Base-by-base conservation (phyloP, 2,888 invertebrate species). In the Anodontia alba region DNA sequence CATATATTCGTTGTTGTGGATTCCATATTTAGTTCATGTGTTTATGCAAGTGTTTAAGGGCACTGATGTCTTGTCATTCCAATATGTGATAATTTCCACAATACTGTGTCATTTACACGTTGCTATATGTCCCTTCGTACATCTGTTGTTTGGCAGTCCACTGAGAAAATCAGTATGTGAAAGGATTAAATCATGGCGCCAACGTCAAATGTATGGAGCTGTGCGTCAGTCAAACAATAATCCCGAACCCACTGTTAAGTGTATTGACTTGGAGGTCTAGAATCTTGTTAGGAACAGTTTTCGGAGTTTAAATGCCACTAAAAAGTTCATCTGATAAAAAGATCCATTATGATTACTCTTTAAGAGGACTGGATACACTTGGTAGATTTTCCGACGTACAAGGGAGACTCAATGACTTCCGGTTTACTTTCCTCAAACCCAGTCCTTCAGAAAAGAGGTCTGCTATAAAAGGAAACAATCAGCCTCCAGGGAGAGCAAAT, bases 61-160 rank as follows among this genome's bases (percentile, higher is more conserved):
- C 23, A 46, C 71, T 0, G 46, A 71, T 15, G 29, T 51, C 8
- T 70, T 91, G 29, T 82, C 90, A 5, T 68, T 81, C 2, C 33
- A 79, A 7, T 88, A 89, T 70, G 86, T 90, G 10, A 88, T 90
- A 20, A 81, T 90, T 20, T 81, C 92, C 12, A 91, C 92, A 15
- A 90, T 92, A 89, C 46, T 91, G 42, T 91, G 90, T 17, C 91
- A 92, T 80, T 84, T 84, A 2, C 91, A 93, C 74, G 90, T 92
- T 46, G 91, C 89, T 3, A 62, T 91, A 1, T 89, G 91, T 76
- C 93, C 93, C 0, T 68, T 91, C 29, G 86, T 90, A 8, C 92
- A 91, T 73, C 86, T 92, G 31, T 57, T 86, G n/a, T 70, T 83
- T 23, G 83, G 83, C 51, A 86, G 81, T 73, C 83, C 86, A 17